Conservation (phyloP, 2,888 invertebrate genomes). For the Ochropacha duplaris region DNA sequence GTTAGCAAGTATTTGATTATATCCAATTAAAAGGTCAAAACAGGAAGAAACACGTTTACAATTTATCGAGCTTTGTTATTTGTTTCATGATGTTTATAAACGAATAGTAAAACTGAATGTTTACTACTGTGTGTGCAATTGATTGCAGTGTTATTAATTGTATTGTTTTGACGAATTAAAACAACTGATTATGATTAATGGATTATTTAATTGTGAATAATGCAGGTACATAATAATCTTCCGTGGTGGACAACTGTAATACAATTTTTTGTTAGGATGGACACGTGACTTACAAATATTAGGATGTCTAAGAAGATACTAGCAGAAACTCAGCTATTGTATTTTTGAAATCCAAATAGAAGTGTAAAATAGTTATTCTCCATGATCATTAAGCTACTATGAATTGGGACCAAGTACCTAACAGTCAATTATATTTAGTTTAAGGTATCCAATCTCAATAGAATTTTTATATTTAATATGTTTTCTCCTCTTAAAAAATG, state of each 20-base stretch:
- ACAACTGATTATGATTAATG: slow-evolving; percentile 25
- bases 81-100: slow-evolving; percentile 21
- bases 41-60: background rate
- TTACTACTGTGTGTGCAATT: slow-evolving; percentile 16
- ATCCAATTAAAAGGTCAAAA: background rate
- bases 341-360: too few relatives aligned
- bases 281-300: background rate
- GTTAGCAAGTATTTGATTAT: too few relatives aligned
- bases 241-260: background rate
- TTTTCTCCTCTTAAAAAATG: background rate
- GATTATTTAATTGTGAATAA: slow-evolving; percentile 30
- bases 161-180: slow-evolving; percentile 25
- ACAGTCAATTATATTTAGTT: too few relatives aligned
- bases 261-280: too few relatives aligned
- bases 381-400: too few relatives aligned
- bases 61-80: background rate
- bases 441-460: too few relatives aligned
- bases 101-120: slow-evolving; percentile 18
- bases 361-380: too few relatives aligned
- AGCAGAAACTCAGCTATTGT: background rate
- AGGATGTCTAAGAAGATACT: background rate
- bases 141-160: background rate
- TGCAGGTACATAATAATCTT: slow-evolving; percentile 5
- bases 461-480: too few relatives aligned
- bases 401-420: too few relatives aligned